Conservation (phyloP, 2,888 invertebrate species). For the Selenia dentaria region DNA sequence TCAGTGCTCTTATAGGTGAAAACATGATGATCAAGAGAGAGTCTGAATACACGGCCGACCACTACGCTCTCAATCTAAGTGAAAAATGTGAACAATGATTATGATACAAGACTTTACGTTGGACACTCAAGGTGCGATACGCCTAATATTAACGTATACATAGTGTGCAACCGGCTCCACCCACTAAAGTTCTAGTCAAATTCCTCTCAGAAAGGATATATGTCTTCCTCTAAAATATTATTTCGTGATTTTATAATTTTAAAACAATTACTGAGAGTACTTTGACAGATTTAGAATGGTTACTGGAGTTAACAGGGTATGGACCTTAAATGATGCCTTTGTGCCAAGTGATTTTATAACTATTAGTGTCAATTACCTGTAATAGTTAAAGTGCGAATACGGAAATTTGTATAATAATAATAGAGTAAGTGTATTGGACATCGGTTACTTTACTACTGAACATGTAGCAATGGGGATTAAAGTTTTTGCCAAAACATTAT, state of each 20-base stretch:
- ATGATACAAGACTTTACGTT: conserved; percentile 44
- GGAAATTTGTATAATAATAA: conserved; percentile 46
- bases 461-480: conserved; percentile 50
- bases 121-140: conserved; percentile 59
- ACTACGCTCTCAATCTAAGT: conserved; percentile 78
- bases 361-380: conserved; percentile 79
- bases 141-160: conserved; percentile 39
- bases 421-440: conserved; percentile 77
- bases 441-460: conserved; percentile 47
- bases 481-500: conserved; percentile 68
- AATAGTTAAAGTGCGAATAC: conserved; percentile 63
- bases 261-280: conserved; percentile 66
- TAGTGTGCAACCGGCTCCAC: conserved; percentile 63
- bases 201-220: conserved; percentile 71
- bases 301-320: conserved; percentile 79
- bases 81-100: conserved; percentile 82
- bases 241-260: conserved; percentile 42
- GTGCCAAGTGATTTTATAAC: conserved; percentile 83
- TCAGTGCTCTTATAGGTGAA: conserved; percentile 80
- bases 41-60: conserved; percentile 50
- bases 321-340: conserved; percentile 80
- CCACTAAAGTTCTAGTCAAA: conserved; percentile 75
- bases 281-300: conserved; percentile 72
- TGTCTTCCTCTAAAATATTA: conserved; percentile 67
- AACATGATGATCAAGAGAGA: conserved; percentile 77